Percentiles rank a stretch among this genome's conserved stretches.
phyloP scores from a whole-genome alignment of 2,113 vertebrate genomes.

The Lagopus leucura region DNA sequence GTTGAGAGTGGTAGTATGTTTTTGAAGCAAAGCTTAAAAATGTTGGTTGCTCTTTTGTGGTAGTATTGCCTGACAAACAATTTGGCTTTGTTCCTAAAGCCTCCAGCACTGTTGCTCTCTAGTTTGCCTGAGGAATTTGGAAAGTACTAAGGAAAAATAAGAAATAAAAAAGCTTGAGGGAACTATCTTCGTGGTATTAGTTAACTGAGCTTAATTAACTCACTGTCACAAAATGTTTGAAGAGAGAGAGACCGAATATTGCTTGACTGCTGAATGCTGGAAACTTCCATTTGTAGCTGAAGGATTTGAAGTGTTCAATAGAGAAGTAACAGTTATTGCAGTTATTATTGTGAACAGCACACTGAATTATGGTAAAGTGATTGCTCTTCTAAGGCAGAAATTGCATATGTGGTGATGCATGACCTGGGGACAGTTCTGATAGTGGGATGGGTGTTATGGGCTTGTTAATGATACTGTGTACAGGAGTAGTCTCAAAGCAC shows the following conservation, averaged over 20 bases:
- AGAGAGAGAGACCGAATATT: not conserved
- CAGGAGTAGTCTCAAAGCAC: not conserved
- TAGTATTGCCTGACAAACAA: not conserved
- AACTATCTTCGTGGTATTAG: not conserved
- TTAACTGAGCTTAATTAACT: not conserved
- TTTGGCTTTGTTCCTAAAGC: not conserved
- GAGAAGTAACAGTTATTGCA: not conserved
- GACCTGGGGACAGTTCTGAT: not conserved
- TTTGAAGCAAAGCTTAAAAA: not conserved
- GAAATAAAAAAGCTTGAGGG: not conserved
- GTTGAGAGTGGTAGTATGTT: not conserved
- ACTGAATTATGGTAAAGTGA: not conserved
- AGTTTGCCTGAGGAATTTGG: not conserved
- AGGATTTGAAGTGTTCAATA: not conserved
- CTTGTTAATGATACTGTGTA: not conserved
- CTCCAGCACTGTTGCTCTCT: not conserved
- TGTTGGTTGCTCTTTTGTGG: not conserved
- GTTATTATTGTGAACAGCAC: not conserved
- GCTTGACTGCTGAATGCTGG: not conserved
- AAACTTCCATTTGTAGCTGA: not conserved
- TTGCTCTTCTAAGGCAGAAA: slow-evolving; percentile 6
- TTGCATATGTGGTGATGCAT: not conserved
- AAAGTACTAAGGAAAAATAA: not conserved
- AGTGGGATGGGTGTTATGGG: slow-evolving; percentile 7
- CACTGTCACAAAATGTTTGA: not conserved